Evolutionary conservation across 2,888 invertebrate genomes (phyloP), one percentile per base, ranked within the genome.

Genomic region (Platynereis dumerilii): DNA sequence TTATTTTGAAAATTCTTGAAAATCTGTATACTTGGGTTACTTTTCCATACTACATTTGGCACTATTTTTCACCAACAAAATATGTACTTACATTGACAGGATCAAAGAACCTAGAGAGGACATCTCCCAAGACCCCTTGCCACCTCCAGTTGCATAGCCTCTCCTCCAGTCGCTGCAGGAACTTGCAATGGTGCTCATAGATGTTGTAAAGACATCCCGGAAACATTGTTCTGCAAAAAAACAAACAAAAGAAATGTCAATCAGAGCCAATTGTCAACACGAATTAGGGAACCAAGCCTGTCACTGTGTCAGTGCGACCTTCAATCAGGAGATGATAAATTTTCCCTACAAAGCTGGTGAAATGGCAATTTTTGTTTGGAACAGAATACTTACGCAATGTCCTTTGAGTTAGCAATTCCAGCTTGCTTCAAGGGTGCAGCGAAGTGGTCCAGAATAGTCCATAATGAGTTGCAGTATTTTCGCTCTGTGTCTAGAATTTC

Each of bases 401-500:
- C 83, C 60, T 76, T 78, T 27, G 69, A 67, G 2, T 76, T 69
- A 7, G 83, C 69, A 29, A 81, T 75, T 7, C 74, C 77, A 15
- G 66, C 56, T 26, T 76, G 72, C 65, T 80, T 81, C 34, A 86
- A 73, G 0, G 84, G 83, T 54, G 79, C 77, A 24, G 83, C 80
- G 70, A 83, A 85, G 20, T 78, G 79, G 64, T 85, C 84, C 53
- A 85, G 76, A 42, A 86, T 74, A 0, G 80, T 81, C 83, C 84
- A 84, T 53, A 86, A 76, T n/a, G 81, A 81, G 20, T 79, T 75
- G 72, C 85, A 86, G 74, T 85, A 86, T 54, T 81, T 82, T 58
- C 81, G 75, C 68, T 86, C 86, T 0, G 84, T 83, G 55, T 85
- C 84, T 1, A 85, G 70, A 26, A 86, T 76, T 66, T 85, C 85